A percentile compares a stretch with the other conserved stretches of the same genome.
These are phyloP conservation scores for Anolis carolinensis DNA, from an alignment of 2,113 vertebrate genomes.

Conservation along the genomic window DNA sequence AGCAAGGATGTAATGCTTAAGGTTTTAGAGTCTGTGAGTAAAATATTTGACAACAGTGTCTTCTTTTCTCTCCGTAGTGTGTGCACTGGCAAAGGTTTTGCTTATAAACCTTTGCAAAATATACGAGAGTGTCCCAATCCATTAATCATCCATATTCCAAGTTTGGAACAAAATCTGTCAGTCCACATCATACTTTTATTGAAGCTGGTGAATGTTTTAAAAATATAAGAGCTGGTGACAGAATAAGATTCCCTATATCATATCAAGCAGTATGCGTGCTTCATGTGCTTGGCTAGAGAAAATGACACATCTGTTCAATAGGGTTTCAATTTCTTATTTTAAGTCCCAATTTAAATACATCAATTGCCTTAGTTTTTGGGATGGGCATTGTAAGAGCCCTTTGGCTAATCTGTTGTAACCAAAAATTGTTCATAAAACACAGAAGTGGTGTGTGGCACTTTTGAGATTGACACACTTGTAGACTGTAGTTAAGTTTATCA, in stretches of 20 bases:
- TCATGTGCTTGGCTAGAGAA: background rate
- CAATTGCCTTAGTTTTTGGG: background rate
- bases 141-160: background rate
- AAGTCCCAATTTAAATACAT: background rate
- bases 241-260: constrained; percentile 4
- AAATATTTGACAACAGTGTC: background rate
- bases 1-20: constrained; percentile 10
- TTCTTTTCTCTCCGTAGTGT: constrained; percentile 7
- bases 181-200: constrained; percentile 4
- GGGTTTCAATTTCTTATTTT: background rate
- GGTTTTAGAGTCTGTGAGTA: constrained; percentile 27
- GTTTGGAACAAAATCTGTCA: constrained; percentile 24
- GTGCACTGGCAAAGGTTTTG: background rate
- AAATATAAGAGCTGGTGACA: background rate
- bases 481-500: too few species aligned
- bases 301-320: background rate
- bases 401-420: background rate
- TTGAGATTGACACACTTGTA: too few species aligned
- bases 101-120: background rate
- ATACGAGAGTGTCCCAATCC: background rate
- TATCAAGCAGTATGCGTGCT: background rate
- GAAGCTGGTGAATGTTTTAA: constrained; percentile 23
- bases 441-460: background rate
- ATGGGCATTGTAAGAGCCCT: background rate
- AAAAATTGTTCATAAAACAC: background rate